Percentiles rank a stretch among this genome's conserved stretches.
Conservation (phyloP, 2,888 invertebrate genomes). For the Steinernema carpocapsae region DNA sequence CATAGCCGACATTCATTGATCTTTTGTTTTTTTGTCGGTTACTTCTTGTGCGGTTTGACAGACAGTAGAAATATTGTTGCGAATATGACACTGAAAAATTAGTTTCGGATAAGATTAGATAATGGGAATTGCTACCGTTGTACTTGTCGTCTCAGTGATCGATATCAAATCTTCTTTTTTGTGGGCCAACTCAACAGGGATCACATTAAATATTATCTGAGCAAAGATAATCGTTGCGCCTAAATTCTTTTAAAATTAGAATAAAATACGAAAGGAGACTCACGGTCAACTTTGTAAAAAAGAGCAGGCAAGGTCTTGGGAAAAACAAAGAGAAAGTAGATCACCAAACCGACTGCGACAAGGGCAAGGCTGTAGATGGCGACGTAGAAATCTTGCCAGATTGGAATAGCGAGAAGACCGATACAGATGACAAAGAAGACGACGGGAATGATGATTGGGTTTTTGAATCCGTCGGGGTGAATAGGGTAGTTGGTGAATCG, state of each 20-base stretch:
- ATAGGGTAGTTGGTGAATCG: conserved; percentile 40
- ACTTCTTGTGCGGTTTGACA: background rate
- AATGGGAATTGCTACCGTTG: too few species aligned
- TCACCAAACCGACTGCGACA: conserved; percentile 51
- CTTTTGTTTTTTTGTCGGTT: too few species aligned
- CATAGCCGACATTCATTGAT: too few species aligned
- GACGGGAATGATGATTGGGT: conserved; percentile 56
- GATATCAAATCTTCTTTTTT: conserved; percentile 24
- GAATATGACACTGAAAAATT: too few species aligned
- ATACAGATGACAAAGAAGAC: conserved; percentile 57
- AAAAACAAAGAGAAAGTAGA: conserved; percentile 58
- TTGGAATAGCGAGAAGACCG: conserved; percentile 57
- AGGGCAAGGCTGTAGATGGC: conserved; percentile 54
- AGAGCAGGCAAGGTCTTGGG: conserved; percentile 48
- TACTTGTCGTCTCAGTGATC: background rate
- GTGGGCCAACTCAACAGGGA: conserved; percentile 37
- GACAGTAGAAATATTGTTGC: background rate
- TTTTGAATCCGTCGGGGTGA: conserved; percentile 46
- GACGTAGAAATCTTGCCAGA: conserved; percentile 58
- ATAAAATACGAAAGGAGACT: too few species aligned
- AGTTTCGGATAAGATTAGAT: too few species aligned
- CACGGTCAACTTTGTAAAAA: conserved; percentile 53
- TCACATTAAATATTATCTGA: conserved; percentile 47
- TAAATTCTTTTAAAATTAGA: conserved; percentile 18
- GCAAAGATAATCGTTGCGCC: conserved; percentile 37